Percentiles rank a stretch among this genome's conserved stretches.
phyloP scores from a whole-genome alignment of 2,797 vertebrate species.

The Girardinus metallicus region DNA sequence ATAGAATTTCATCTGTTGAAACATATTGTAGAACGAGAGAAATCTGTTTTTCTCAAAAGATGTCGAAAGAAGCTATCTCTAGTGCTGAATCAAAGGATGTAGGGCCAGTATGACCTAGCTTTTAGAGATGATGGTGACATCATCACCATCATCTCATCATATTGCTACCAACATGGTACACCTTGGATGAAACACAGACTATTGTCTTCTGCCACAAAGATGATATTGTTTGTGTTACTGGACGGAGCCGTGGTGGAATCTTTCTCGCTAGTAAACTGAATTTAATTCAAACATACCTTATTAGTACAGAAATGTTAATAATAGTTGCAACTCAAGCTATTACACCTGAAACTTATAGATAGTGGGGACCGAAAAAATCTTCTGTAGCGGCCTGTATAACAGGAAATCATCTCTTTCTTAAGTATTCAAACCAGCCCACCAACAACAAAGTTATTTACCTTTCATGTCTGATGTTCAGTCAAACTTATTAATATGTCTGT shows the following conservation, averaged over 20 bases:
- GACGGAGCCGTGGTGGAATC: not conserved
- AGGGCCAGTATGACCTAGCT: not conserved
- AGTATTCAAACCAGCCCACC: not conserved
- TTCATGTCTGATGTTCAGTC: not conserved
- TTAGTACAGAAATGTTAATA: not conserved
- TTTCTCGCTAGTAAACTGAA: not conserved
- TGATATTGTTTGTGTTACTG: not conserved
- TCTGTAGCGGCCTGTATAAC: not conserved
- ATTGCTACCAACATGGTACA: not conserved
- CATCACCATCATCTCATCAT: no score
- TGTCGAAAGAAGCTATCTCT: not conserved
- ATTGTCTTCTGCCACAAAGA: not conserved
- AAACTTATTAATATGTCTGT: not conserved
- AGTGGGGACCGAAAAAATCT: not conserved
- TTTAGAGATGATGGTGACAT: not conserved
- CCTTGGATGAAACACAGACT: not conserved
- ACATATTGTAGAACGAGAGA: not conserved
- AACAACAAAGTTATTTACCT: not conserved
- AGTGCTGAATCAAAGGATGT: not conserved
- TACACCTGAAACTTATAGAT: not conserved
- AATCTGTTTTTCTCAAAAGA: not conserved
- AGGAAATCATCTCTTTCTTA: not conserved
- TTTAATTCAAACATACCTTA: not conserved
- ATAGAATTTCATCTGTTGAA: not conserved
- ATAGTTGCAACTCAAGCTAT: not conserved